A percentile compares a stretch with the other conserved stretches of the same genome.
These are phyloP conservation scores for Dicranocentrus wangi DNA, from an alignment of 2,888 invertebrate species.

Conservation along the genomic window DNA sequence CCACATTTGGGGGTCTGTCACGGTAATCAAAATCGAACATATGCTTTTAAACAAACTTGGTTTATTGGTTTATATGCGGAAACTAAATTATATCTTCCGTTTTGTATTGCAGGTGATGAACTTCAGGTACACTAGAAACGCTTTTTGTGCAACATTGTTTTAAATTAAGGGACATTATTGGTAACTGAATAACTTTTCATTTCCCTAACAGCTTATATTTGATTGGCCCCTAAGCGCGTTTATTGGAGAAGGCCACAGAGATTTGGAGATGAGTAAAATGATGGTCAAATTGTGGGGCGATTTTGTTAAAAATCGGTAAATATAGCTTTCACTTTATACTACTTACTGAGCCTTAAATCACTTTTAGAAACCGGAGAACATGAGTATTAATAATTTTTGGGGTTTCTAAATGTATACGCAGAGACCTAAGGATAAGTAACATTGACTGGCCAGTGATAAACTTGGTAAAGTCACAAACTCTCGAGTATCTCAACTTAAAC, in stretches of 20 bases:
- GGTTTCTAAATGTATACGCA: too few relatives aligned
- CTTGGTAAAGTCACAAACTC: slow-evolving; percentile 22
- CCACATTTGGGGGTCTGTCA: slow-evolving; percentile 62
- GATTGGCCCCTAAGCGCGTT: slow-evolving; percentile 39
- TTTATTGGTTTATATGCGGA: background rate
- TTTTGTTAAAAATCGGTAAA: slow-evolving; percentile 61
- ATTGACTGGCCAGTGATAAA: slow-evolving; percentile 50
- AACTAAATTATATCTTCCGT: background rate
- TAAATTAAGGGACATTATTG: too few relatives aligned
- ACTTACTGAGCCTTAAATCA: too few relatives aligned
- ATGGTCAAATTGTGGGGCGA: slow-evolving; percentile 59
- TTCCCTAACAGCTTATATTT: slow-evolving; percentile 35
- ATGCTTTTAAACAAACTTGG: background rate
- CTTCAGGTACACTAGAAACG: slow-evolving; percentile 27
- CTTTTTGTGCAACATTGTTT: too few relatives aligned
- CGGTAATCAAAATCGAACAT: slow-evolving; percentile 36
- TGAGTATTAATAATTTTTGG: too few relatives aligned
- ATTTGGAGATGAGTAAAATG: slow-evolving; percentile 54
- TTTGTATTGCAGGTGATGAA: slow-evolving; percentile 39
- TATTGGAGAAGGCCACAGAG: slow-evolving; percentile 29
- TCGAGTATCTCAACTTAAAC: slow-evolving; percentile 52
- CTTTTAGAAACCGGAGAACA: too few relatives aligned
- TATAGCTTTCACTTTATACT: too few relatives aligned
- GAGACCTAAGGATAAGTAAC: slow-evolving; percentile 48
- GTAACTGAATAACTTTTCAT: too few relatives aligned